These are phyloP conservation scores for Penaeus indicus DNA, from an alignment of 1,140 invertebrate genomes.

Conservation along the genomic window DNA sequence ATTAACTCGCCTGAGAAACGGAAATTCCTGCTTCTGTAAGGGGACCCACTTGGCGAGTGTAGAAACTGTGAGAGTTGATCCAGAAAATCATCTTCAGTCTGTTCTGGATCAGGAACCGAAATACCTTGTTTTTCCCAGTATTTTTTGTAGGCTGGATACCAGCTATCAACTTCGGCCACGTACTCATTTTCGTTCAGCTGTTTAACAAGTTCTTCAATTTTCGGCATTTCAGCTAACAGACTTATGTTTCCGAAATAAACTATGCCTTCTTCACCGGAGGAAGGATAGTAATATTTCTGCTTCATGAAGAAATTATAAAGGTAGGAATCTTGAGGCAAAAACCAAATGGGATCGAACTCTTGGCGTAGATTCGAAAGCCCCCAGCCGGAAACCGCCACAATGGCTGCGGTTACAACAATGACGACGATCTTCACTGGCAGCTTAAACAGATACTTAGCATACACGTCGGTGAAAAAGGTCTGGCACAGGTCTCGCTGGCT, in stretches of 20 bases:
- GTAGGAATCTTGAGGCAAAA: conserved; percentile 73
- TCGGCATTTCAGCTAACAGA: conserved; percentile 76
- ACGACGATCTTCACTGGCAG: conserved; percentile 70
- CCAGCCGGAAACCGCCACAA: conserved; percentile 68
- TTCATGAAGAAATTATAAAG: conserved; percentile 65
- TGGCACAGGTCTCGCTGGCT: conserved; percentile 72
- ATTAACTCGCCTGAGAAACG: conserved; percentile 75
- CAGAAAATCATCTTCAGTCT: conserved; percentile 40
- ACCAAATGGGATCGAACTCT: conserved; percentile 75
- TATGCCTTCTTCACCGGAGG: conserved; percentile 70
- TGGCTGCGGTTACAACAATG: conserved; percentile 69
- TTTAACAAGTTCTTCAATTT: conserved; percentile 71
- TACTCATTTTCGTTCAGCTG: conserved; percentile 35
- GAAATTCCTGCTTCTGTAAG: conserved; percentile 78
- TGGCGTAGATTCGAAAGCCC: conserved; percentile 73
- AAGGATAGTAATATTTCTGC: conserved; percentile 64
- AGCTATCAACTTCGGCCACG: conserved; percentile 67
- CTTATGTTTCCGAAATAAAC: conserved; percentile 79
- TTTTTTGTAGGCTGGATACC: conserved; percentile 71
- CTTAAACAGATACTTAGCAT: conserved; percentile 72
- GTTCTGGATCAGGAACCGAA: conserved; percentile 13
- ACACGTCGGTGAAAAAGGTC: conserved; percentile 72
- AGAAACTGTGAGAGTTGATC: conserved; percentile 74
- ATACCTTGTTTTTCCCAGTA: conserved; percentile 56
- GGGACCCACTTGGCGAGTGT: conserved; percentile 78